These are phyloP conservation scores for Protonemura montana DNA, from an alignment of 2,888 invertebrate species.

Conservation along the genomic window DNA sequence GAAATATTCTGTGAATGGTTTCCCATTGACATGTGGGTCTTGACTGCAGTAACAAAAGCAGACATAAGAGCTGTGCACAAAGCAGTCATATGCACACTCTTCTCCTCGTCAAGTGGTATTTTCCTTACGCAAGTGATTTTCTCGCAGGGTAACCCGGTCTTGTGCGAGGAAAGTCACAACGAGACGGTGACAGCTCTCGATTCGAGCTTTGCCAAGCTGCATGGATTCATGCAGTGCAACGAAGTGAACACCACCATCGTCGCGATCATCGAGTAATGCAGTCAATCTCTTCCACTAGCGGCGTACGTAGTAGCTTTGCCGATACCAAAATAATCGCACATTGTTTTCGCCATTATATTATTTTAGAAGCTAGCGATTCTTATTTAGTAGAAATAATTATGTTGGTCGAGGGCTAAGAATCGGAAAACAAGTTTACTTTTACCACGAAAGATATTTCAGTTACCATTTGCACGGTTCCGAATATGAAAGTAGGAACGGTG, in stretches of 20 bases:
- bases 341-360: neutral
- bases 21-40: no score
- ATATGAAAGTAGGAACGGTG: neutral
- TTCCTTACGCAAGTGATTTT: no score
- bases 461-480: neutral
- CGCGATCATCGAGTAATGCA: neutral
- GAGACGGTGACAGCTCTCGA: conserved; percentile 75
- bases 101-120: no score
- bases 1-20: no score
- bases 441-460: conserved; percentile 4
- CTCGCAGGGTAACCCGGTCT: conserved; percentile 76
- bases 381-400: neutral
- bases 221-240: conserved; percentile 60
- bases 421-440: neutral
- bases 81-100: no score
- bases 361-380: neutral
- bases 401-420: neutral
- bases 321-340: neutral
- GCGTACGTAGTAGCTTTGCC: neutral
- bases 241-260: conserved; percentile 12
- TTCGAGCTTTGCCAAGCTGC: conserved; percentile 75
- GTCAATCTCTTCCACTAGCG: neutral
- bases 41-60: no score
- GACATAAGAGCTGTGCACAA: no score
- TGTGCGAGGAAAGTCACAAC: conserved; percentile 76